A percentile compares a stretch with the other conserved stretches of the same genome.
Evolutionary conservation across 2,797 vertebrate species (phyloP).

Genomic region (Sarcoramphus papa): DNA sequence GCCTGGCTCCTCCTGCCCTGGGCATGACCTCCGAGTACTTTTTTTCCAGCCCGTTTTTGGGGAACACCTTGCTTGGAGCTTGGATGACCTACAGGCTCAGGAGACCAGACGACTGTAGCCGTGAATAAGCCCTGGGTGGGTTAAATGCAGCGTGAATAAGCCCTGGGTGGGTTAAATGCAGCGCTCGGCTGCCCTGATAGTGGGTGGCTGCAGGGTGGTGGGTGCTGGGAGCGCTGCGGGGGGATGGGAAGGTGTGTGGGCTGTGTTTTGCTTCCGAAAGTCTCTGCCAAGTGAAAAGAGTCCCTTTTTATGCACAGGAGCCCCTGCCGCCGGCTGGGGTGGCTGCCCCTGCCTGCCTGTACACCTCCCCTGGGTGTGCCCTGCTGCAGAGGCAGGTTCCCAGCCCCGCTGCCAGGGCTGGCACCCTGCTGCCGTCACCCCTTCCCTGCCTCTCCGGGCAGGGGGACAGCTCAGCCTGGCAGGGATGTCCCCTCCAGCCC

Average conservation of each 20-base stretch:
- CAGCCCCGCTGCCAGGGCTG: neutral
- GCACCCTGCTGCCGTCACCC: neutral
- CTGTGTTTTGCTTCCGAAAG: neutral
- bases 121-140: neutral
- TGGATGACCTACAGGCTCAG: neutral
- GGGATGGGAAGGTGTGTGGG: neutral
- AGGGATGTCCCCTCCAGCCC: neutral
- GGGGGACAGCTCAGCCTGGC: neutral
- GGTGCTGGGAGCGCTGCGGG: neutral
- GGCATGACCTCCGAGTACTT: rapidly evolving
- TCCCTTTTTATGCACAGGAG: neutral
- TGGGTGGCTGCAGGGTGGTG: neutral
- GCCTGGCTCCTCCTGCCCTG: neutral
- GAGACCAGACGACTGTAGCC: rapidly evolving
- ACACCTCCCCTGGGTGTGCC: neutral
- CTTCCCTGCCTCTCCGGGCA: rapidly evolving
- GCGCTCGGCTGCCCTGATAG: rapidly evolving
- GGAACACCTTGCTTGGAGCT: neutral
- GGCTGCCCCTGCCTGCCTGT: neutral
- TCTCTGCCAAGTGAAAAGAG: neutral
- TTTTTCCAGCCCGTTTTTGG: neutral
- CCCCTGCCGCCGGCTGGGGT: too few species aligned
- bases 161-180: neutral
- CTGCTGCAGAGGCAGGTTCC: neutral
- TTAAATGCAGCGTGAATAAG: neutral